Evolutionary conservation across 2,113 vertebrate genomes (phyloP), one percentile per base, ranked within the genome.

Genomic region (Clupea harengus): DNA sequence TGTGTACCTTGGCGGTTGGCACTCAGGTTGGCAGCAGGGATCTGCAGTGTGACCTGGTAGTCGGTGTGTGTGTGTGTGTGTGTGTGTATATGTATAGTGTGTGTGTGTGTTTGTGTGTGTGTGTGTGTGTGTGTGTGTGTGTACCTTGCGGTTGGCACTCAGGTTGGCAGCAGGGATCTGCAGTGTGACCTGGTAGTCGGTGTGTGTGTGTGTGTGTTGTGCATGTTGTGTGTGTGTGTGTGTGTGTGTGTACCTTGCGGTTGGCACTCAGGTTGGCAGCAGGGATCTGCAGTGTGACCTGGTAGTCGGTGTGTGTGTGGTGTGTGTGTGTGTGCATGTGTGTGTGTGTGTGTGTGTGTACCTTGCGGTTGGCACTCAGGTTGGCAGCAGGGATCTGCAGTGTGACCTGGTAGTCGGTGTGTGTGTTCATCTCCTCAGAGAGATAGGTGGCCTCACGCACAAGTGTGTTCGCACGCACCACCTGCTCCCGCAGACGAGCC

Each of bases 41-140:
- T 99, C 94, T 99, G 98, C 88, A 99, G 96, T 0, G 98, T 99
- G 92, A 99, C 97, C 93, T 99, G 97, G 92, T 99, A 99, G 93
- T 99, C 98, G 0, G 98, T 99, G 88, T 96, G 95, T 22, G 97
- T 99, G 87, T 86, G 22, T 50, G 64, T 50, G 20, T 25, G n/a
- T 85, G 45, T n/a, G n/a, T n/a, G n/a, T n/a, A n/a, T n/a, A n/a
- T n/a, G n/a, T n/a, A n/a, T n/a, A n/a, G n/a, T n/a, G n/a, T n/a
- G n/a, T n/a, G n/a, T n/a, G n/a, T n/a, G n/a, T n/a, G n/a, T n/a
- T n/a, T 15, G 15, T 50, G 67, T 44, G 50, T 11, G 9, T 18
- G 64, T 57, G 50, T 60, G 6, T 81, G 86, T 57, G 75, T 20
- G 11, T 32, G 49, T 28, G n/a, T 91, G n/a, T n/a, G n/a, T n/a